Base-by-base conservation (phyloP, 2,888 invertebrate genomes). In the Odontothrips loti region DNA sequence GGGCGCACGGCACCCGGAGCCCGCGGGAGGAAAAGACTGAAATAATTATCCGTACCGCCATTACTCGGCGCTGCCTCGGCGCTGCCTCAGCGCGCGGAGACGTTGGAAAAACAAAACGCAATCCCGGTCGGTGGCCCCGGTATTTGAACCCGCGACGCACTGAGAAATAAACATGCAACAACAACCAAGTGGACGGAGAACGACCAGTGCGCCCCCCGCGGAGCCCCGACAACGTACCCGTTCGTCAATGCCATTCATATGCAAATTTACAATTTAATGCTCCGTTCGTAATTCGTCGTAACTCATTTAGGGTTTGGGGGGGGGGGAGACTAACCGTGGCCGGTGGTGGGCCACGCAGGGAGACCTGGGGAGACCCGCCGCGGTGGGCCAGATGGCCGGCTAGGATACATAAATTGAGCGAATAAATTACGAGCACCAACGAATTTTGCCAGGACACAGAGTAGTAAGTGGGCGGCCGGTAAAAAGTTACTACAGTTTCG, bases 201-300 rank as follows among this genome's bases (percentile, higher is more conserved):
- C 34, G 34, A 43, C 34, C 34, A 43, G 34, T 43, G n/a, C n/a
- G n/a, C n/a, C n/a, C n/a, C n/a, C n/a, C n/a, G n/a, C n/a, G n/a
- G n/a, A n/a, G n/a, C n/a, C n/a, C n/a, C n/a, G n/a, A n/a, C 68
- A 23, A 12, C 27, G 68, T 23, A 68, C 68, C 23, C 63, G n/a
- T 68, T 23, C 68, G 23, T 68, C 68, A 75, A 75, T 75, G 68
- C 68, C 68, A 75, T 75, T 27, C 68, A 27, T 75, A 75, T 75
- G 68, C 27, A 75, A 75, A 75, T 75, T 75, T 8, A 75, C 23
- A 75, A 75, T 75, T 75, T 75, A 75, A 75, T 75, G 68, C 27
- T 27, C 58, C 58, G 11, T 58, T 58, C 58, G 23, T 75, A 75
- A 27, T 27, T 75, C 27, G 68, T 1, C 68, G 23, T 75, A 75